Evolutionary conservation across 2,888 invertebrate genomes (phyloP).

Genomic region (Rotaria magnacalcarata): DNA sequence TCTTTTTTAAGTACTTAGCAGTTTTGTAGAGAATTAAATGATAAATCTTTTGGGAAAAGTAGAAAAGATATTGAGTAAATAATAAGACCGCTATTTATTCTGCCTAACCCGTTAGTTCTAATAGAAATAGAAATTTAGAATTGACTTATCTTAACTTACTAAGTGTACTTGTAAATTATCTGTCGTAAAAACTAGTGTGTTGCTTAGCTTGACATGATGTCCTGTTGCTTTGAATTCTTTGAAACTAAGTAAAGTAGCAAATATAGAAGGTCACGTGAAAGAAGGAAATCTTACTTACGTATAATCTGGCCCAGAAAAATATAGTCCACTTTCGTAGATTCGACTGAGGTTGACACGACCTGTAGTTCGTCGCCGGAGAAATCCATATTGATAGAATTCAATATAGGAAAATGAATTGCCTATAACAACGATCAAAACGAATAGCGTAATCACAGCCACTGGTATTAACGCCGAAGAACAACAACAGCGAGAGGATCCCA

Average conservation of each 20-base stretch:
- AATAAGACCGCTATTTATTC: too few relatives aligned
- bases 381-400: conserved; percentile 49
- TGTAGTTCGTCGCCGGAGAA: conserved; percentile 52
- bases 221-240: conserved; percentile 51
- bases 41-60: too few relatives aligned
- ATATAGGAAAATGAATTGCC: conserved; percentile 50
- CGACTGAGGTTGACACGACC: conserved; percentile 50
- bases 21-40: too few relatives aligned
- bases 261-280: neutral
- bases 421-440: conserved; percentile 61
- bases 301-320: conserved; percentile 52
- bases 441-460: conserved; percentile 57
- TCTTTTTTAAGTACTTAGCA: too few relatives aligned
- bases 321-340: conserved; percentile 51
- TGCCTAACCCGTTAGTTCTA: too few relatives aligned
- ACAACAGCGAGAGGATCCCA: neutral
- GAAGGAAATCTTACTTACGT: conserved; percentile 43
- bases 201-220: conserved; percentile 49
- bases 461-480: conserved; percentile 57
- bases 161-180: conserved; percentile 52
- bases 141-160: neutral
- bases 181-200: conserved; percentile 51
- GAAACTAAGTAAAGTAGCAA: conserved; percentile 47
- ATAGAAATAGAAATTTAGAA: neutral
- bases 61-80: too few relatives aligned